A percentile compares a stretch with the other conserved stretches of the same genome.
Evolutionary conservation across 2,888 invertebrate species (phyloP).

Genomic region (Drosophila borealis): DNA sequence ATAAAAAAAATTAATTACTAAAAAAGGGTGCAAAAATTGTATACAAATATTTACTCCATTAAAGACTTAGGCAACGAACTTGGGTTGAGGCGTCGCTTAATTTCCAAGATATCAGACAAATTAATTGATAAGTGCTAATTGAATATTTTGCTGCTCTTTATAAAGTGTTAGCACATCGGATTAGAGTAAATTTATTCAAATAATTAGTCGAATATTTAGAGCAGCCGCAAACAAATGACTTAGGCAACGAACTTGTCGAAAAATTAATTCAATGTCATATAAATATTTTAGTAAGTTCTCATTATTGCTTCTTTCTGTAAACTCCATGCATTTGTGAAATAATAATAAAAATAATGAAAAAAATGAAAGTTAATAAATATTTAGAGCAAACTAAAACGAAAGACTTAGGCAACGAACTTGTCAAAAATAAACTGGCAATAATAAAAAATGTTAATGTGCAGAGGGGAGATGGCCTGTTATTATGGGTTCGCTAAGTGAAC

Average conservation of each 20-base stretch:
- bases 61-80: constrained; percentile 59
- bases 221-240: constrained; percentile 67
- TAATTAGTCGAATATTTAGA: constrained; percentile 12
- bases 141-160: no score
- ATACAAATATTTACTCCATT: not conserved
- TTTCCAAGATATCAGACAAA: no score
- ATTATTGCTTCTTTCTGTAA: no score
- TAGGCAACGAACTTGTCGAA: constrained; percentile 64
- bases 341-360: no score
- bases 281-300: no score
- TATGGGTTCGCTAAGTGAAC: no score
- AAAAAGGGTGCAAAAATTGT: not conserved
- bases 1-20: not conserved
- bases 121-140: no score
- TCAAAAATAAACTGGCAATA: no score
- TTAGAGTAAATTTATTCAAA: not conserved
- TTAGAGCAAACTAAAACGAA: constrained; percentile 52
- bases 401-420: constrained; percentile 70
- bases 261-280: constrained; percentile 2
- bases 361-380: not conserved
- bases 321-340: no score
- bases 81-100: constrained; percentile 14
- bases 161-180: no score
- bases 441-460: no score
- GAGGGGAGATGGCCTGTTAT: no score